phyloP scores from a whole-genome alignment of 1,140 invertebrate genomes.

The Megalopta genalis region DNA sequence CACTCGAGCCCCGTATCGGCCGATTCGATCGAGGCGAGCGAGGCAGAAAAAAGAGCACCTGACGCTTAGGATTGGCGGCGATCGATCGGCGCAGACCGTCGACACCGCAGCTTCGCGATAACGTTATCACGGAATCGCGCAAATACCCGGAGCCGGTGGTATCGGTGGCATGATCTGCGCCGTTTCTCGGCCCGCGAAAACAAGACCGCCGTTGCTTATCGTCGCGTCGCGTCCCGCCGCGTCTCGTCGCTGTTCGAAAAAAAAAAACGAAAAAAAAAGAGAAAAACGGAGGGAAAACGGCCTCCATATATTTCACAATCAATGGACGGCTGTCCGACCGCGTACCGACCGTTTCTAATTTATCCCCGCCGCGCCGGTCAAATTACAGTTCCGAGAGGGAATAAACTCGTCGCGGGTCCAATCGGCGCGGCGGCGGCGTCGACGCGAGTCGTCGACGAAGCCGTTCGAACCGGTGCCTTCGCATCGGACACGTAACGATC shows the following conservation, averaged over 20 bases:
- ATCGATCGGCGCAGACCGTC: background rate
- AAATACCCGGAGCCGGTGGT: constrained; percentile 17
- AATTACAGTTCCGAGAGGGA: constrained; percentile 46
- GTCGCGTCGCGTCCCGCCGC: constrained; percentile 5
- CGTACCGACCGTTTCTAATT: constrained; percentile 39
- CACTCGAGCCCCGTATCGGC: too few species aligned
- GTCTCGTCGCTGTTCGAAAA: background rate
- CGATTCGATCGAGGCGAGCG: too few species aligned
- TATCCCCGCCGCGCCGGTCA: constrained; percentile 43
- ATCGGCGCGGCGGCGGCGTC: too few species aligned
- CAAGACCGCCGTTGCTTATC: constrained; percentile 36
- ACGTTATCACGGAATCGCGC: constrained; percentile 41
- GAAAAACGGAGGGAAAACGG: background rate
- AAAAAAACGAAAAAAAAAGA: background rate
- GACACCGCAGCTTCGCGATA: constrained; percentile 4
- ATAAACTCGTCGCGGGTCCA: constrained; percentile 53
- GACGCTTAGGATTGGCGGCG: background rate
- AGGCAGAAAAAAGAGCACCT: too few species aligned
- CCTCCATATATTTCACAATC: constrained; percentile 48
- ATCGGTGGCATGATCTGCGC: constrained; percentile 23
- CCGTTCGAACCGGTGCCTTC: background rate
- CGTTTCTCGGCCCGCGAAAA: constrained; percentile 11
- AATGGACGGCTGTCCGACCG: constrained; percentile 37
- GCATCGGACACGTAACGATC: constrained; percentile 51
- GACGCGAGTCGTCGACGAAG: background rate